A percentile compares a stretch with the other conserved stretches of the same genome.
These are phyloP conservation scores for Amphiura filiformis DNA, from an alignment of 35 echinoderm and acorn worm species.

Conservation along the genomic window DNA sequence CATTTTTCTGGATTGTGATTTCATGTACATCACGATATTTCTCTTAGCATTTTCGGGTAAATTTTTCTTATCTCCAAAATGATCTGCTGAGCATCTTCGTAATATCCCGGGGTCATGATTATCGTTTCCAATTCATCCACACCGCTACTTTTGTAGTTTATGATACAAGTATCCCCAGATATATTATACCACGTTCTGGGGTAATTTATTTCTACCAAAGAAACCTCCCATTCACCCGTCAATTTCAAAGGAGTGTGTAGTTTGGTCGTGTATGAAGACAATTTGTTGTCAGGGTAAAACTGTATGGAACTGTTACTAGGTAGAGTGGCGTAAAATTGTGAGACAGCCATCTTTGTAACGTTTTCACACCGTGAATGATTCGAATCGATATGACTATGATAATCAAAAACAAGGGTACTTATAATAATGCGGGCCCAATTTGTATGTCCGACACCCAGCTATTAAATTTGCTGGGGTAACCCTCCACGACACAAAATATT, in stretches of 20 bases:
- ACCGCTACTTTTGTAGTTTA: background rate
- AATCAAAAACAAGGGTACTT: too few relatives aligned
- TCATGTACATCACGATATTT: conserved; percentile 7
- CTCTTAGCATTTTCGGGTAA: background rate
- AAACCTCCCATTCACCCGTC: conserved; percentile 1
- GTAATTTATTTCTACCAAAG: conserved; percentile 48
- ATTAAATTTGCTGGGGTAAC: conserved; percentile 72
- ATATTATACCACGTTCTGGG: conserved; percentile 29
- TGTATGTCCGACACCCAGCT: conserved; percentile 51
- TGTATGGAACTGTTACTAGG: conserved; percentile 44
- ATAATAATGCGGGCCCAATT: background rate
- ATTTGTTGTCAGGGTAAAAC: conserved; percentile 28
- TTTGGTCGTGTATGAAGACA: conserved; percentile 4
- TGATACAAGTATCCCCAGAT: background rate
- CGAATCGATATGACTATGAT: too few relatives aligned
- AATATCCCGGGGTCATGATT: background rate
- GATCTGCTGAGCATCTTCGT: background rate
- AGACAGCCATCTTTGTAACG: conserved; percentile 4
- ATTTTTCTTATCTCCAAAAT: background rate
- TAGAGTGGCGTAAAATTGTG: conserved; percentile 13
- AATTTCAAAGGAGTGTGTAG: conserved; percentile 16
- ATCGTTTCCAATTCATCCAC: background rate
- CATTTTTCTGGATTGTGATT: conserved; percentile 4
- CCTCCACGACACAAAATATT: conserved; percentile 84
- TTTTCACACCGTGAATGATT: background rate